These are phyloP conservation scores for Antitype chi DNA, from an alignment of 2,888 invertebrate genomes.

Conservation along the genomic window DNA sequence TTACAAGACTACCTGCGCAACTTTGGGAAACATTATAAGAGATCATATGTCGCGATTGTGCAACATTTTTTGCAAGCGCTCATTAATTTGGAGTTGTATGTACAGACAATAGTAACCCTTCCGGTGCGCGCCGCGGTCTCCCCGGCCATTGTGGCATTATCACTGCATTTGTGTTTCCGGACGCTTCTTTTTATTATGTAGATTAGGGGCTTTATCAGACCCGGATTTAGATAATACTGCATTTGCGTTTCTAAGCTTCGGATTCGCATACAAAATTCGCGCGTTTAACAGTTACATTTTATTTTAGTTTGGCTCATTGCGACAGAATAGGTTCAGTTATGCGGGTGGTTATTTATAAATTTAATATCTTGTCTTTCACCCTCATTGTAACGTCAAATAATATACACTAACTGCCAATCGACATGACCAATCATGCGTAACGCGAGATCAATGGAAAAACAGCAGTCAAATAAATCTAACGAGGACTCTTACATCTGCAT, in stretches of 20 bases:
- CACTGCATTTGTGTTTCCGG: slow-evolving; percentile 86
- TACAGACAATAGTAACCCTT: slow-evolving; percentile 88
- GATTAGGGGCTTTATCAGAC: slow-evolving; percentile 86
- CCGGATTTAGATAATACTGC: slow-evolving; percentile 81
- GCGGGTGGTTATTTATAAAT: slow-evolving; percentile 56
- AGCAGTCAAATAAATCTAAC: slow-evolving; percentile 90
- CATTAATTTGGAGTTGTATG: slow-evolving; percentile 89
- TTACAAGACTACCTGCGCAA: slow-evolving; percentile 48
- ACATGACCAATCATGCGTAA: slow-evolving; percentile 89
- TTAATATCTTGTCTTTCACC: slow-evolving; percentile 46
- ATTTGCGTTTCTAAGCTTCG: slow-evolving; percentile 70
- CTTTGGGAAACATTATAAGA: slow-evolving; percentile 79
- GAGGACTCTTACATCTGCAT: slow-evolving; percentile 89
- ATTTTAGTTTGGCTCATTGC: slow-evolving; percentile 21
- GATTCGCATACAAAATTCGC: slow-evolving; percentile 66
- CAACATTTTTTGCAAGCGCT: slow-evolving; percentile 87
- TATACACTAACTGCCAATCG: slow-evolving; percentile 87
- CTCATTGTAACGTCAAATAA: slow-evolving; percentile 75
- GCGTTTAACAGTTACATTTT: slow-evolving; percentile 62
- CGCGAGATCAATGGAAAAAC: slow-evolving; percentile 86
- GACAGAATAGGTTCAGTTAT: slow-evolving; percentile 33
- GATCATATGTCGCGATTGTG: slow-evolving; percentile 89
- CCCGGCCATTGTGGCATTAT: slow-evolving; percentile 83
- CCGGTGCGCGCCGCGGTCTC: slow-evolving; percentile 77
- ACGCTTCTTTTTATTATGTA: slow-evolving; percentile 89